Evolutionary conservation across 1,140 invertebrate species (phyloP).

Genomic region (Camponotus floridanus): DNA sequence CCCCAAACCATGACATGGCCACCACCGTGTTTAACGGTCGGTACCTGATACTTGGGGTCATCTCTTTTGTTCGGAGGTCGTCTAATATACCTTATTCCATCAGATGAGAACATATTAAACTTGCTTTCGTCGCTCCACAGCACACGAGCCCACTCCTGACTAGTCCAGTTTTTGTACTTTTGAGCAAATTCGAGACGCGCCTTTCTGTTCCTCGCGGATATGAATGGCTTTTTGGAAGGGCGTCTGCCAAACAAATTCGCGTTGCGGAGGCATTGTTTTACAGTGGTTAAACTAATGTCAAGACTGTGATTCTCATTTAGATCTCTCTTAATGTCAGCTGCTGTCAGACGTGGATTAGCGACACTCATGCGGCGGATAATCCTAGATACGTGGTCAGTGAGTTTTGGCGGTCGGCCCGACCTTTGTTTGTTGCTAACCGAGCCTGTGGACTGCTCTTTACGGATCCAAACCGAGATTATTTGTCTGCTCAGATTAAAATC

Average conservation of each 20-base stretch:
- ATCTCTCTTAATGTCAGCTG: slow-evolving; percentile 10
- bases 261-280: slow-evolving; percentile 29
- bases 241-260: slow-evolving; percentile 26
- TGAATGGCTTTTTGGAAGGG: slow-evolving; percentile 49
- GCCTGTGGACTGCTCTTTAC: no score
- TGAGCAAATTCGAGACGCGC: slow-evolving; percentile 50
- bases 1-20: no score
- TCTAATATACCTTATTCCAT: slow-evolving; percentile 61
- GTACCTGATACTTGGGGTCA: no score
- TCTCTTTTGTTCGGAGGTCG: no score
- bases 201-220: slow-evolving; percentile 38
- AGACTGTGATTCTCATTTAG: slow-evolving; percentile 12
- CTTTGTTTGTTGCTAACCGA: no score
- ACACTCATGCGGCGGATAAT: not conserved
- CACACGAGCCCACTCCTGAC: slow-evolving; percentile 61
- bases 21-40: no score
- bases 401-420: not conserved
- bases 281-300: slow-evolving; percentile 13
- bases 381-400: not conserved
- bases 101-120: slow-evolving; percentile 63
- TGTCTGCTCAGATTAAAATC: no score
- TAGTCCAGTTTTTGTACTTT: slow-evolving; percentile 49
- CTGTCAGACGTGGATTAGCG: slow-evolving; percentile 20
- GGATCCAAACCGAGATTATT: no score
- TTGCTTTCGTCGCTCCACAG: slow-evolving; percentile 68